Percentiles rank a stretch among this genome's conserved stretches.
phyloP scores from a whole-genome alignment of 1,140 invertebrate genomes.

The Drosophila sucinea region DNA sequence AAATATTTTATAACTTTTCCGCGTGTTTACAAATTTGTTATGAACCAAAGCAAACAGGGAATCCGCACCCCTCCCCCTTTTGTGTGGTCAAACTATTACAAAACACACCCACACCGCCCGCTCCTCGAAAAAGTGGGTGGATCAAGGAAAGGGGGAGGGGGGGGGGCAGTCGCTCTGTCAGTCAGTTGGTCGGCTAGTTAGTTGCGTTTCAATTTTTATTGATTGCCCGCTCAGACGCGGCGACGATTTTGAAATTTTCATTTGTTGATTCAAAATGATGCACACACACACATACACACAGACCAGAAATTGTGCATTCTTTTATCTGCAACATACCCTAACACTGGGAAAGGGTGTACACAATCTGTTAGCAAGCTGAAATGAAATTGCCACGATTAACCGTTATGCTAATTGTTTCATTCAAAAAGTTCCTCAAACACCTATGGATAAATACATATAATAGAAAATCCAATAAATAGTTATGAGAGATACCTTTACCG shows the following conservation, averaged over 20 bases:
- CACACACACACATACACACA: conserved; percentile 12
- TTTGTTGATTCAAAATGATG: conserved; percentile 48
- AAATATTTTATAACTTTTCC: conserved; percentile 57
- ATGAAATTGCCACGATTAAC: too few species aligned
- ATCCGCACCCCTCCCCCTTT: neutral
- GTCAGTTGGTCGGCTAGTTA: neutral
- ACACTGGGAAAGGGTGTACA: neutral
- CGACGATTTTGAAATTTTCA: conserved; percentile 58
- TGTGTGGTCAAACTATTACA: conserved; percentile 48
- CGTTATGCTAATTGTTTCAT: too few species aligned
- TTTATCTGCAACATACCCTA: conserved; percentile 19
- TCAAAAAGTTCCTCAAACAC: too few species aligned
- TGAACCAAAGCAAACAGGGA: conserved; percentile 20
- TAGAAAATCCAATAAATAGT: too few species aligned
- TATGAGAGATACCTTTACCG: too few species aligned
- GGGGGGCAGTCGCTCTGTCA: neutral
- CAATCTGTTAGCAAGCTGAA: too few species aligned
- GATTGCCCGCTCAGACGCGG: conserved; percentile 56
- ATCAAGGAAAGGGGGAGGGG: too few species aligned
- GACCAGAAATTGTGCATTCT: conserved; percentile 50
- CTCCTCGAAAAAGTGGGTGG: neutral
- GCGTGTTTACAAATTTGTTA: conserved; percentile 44
- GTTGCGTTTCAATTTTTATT: conserved; percentile 47
- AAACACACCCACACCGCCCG: conserved; percentile 31
- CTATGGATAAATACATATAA: too few species aligned